Conservation (phyloP, 1,140 invertebrate genomes). For the Dryas iulia region DNA sequence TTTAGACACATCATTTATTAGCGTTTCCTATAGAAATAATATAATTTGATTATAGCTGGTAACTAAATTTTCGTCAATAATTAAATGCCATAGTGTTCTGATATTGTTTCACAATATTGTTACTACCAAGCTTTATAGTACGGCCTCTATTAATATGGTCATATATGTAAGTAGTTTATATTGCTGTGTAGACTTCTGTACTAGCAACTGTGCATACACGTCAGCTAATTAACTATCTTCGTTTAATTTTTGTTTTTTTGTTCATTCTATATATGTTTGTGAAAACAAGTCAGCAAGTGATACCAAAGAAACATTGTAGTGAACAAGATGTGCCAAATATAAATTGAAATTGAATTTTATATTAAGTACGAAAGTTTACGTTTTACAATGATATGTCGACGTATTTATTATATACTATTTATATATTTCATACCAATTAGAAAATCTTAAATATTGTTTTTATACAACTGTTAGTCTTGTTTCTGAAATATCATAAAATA, state of each 20-base stretch:
- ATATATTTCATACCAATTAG: too few species aligned
- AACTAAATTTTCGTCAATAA: neutral
- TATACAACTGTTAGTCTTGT: too few species aligned
- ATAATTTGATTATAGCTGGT: neutral
- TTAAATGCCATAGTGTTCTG: neutral
- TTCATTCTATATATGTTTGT: neutral
- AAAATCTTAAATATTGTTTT: too few species aligned
- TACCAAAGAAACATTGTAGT: neutral
- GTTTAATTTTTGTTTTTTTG: neutral
- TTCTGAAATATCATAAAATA: too few species aligned
- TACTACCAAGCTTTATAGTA: neutral
- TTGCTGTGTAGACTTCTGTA: conserved; percentile 31
- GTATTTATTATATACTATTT: too few species aligned
- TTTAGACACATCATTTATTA: neutral
- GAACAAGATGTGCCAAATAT: neutral
- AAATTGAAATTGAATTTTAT: neutral
- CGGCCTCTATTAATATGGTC: conserved; percentile 14
- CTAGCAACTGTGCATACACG: conserved; percentile 8
- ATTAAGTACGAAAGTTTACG: neutral
- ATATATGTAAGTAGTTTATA: conserved; percentile 24
- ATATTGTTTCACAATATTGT: neutral
- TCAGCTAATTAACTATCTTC: neutral
- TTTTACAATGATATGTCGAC: neutral
- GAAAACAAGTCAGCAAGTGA: neutral
- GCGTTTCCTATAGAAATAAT: neutral